Evolutionary conservation across 2,113 vertebrate genomes (phyloP), one percentile per base, ranked within the genome.

Genomic region (Malaclemys terrapin): DNA sequence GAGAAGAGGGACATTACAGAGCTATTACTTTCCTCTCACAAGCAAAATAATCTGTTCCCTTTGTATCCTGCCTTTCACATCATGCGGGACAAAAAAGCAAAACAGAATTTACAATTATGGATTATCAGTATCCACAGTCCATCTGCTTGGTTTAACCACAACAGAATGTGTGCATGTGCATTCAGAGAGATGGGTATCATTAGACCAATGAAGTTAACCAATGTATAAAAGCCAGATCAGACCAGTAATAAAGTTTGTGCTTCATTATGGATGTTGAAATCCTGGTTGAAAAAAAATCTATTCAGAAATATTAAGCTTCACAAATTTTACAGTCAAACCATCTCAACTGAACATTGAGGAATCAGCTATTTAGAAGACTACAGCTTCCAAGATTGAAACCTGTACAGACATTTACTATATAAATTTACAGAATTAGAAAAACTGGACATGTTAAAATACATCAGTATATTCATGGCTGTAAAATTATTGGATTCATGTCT

Each of bases 401-500:
- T 62, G 91, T 94, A 94, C 89, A 97, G 94, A 96, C 96, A 96
- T 94, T 93, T 96, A 96, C 97, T 95, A 93, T 93, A 97, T 96
- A 95, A 98, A 98, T 96, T 91, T 97, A 97, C 95, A 97, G 96
- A 96, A 98, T 98, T 97, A 98, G 97, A 97, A 98, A 94, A 97
- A 97, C 93, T 53, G 97, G 97, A 98, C 98, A 93, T 96, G 95
- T 96, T 98, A 97, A 97, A 97, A 97, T 93, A 97, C 91, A 80
- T 93, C 95, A 97, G 97, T 96, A 89, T 93, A 95, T 97, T 97
- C 97, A 93, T 89, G 95, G 91, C 96, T 96, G 81, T 94, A 96
- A 97, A 97, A 98, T 98, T 94, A 98, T 82, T 98, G 95, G 96
- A 98, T 98, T 98, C 97, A 85, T 96, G 91, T 98, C 98, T 98